Evolutionary conservation across 2,888 invertebrate species (phyloP), one percentile per base, ranked within the genome.

Genomic region (Amphiduros pacificus): DNA sequence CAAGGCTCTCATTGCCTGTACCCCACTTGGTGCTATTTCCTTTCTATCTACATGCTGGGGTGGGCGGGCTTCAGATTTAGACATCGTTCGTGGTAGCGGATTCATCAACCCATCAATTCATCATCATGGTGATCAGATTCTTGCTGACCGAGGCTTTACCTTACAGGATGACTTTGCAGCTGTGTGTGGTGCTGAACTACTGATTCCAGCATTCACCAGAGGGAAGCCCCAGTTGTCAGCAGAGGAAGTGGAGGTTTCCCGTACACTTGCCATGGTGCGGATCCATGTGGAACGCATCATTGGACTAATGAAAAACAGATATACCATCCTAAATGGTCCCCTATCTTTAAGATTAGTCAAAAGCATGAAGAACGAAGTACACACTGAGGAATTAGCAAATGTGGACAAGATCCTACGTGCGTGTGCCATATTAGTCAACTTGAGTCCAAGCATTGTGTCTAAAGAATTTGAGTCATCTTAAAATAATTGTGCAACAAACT

Each of bases 241-340:
- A n/a, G 31, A 49, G 20, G 68, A 70, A 9, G 55, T 69, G 9
- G 68, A 71, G 44, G 56, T 17, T 20, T 66, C 68, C 2, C 20
- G 65, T 22, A 62, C 63, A 36, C 63, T 69, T 4, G 53, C 40
- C 5, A 52, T 41, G 31, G 65, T 67, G 2, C 36, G 67, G 29
- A 71, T 70, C 11, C 70, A 69, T 53, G 60, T 69, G 27, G 68
- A 67, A 49, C 20, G 68, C 20, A 64, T 69, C 1, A 71, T 68
- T n/a, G 66, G 71, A 31, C 49, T 66, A 2, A 54, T 71, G 24
- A 71, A 71, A 36, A 63, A 69, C 22, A 5, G 65, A 24, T 69
- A 54, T 41, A 61, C 49, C 17, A 71, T 71, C 36, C 24, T 66
- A 5, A 36, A 69, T 44, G 67, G 67, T 11, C 32, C 59, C 17